These are phyloP conservation scores for Halcyon badia DNA, from an alignment of 2,797 vertebrate genomes.

Conservation along the genomic window DNA sequence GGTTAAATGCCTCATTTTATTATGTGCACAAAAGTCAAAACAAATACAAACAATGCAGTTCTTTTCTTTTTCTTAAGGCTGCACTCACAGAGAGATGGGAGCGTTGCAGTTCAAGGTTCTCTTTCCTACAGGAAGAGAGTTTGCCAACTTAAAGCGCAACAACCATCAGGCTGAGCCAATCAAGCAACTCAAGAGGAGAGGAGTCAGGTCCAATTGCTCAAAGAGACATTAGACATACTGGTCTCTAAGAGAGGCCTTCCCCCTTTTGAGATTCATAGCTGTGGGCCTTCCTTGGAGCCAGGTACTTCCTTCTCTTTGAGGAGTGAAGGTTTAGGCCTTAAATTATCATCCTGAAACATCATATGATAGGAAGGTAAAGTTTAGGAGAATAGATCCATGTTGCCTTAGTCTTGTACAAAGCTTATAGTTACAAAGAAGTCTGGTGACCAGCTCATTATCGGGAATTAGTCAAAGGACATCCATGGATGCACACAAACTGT, in stretches of 20 bases:
- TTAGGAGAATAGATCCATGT: not conserved
- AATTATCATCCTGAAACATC: not conserved
- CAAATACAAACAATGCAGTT: not conserved
- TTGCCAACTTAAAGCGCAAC: not conserved
- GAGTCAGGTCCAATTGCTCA: not conserved
- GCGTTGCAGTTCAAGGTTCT: not conserved
- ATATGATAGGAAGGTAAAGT: not conserved
- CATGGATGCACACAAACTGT: too few species aligned
- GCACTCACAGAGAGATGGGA: not conserved
- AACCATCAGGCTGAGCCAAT: not conserved
- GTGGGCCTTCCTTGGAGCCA: not conserved
- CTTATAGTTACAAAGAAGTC: not conserved
- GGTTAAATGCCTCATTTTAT: not conserved
- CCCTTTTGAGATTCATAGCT: not conserved
- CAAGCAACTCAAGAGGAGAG: not conserved
- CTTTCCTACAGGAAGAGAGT: not conserved
- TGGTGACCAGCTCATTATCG: not conserved
- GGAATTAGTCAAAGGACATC: not conserved
- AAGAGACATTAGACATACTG: fast-evolving
- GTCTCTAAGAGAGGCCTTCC: not conserved
- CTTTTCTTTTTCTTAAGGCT: not conserved
- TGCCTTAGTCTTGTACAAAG: not conserved
- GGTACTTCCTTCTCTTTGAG: not conserved
- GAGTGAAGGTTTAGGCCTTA: not conserved
- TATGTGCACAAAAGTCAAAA: not conserved